phyloP scores from a whole-genome alignment of 1,140 invertebrate species.

The Eupeodes corollae region DNA sequence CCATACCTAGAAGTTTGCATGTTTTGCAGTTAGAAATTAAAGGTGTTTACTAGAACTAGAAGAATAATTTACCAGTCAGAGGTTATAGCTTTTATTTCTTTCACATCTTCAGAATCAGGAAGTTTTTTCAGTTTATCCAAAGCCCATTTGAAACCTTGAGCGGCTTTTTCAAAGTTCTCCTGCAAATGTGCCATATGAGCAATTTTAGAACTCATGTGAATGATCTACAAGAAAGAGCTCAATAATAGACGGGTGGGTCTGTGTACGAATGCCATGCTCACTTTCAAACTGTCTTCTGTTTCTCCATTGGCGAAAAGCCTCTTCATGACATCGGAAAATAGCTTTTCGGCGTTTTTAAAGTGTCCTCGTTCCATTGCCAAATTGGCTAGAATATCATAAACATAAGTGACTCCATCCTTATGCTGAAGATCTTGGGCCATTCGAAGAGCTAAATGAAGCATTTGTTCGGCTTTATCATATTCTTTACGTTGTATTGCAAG shows the following conservation, averaged over 20 bases:
- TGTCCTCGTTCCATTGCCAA: conserved; percentile 66
- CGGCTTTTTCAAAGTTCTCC: conserved; percentile 51
- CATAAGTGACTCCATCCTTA: conserved; percentile 66
- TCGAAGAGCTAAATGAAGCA: conserved; percentile 69
- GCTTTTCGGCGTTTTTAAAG: conserved; percentile 67
- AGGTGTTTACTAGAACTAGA: conserved; percentile 45
- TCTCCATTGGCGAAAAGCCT: conserved; percentile 57
- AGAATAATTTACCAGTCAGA: conserved; percentile 50
- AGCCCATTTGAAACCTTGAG: conserved; percentile 61
- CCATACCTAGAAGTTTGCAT: conserved; percentile 66
- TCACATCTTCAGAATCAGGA: conserved; percentile 23
- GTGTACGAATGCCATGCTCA: conserved; percentile 34
- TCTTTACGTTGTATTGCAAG: conserved; percentile 61
- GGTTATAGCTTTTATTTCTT: conserved; percentile 41
- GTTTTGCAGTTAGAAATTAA: conserved; percentile 13
- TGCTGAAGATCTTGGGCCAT: conserved; percentile 70
- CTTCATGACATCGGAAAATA: conserved; percentile 73
- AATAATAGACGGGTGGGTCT: neutral
- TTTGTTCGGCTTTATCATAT: conserved; percentile 68
- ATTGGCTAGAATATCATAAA: conserved; percentile 86
- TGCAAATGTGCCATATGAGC: conserved; percentile 51
- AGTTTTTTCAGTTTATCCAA: conserved; percentile 40
- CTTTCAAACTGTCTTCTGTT: conserved; percentile 59
- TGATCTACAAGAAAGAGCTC: conserved; percentile 10
- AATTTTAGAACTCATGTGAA: conserved; percentile 50